Evolutionary conservation across 2,888 invertebrate genomes (phyloP), one percentile per base, ranked within the genome.

Genomic region (Morpho helenor): DNA sequence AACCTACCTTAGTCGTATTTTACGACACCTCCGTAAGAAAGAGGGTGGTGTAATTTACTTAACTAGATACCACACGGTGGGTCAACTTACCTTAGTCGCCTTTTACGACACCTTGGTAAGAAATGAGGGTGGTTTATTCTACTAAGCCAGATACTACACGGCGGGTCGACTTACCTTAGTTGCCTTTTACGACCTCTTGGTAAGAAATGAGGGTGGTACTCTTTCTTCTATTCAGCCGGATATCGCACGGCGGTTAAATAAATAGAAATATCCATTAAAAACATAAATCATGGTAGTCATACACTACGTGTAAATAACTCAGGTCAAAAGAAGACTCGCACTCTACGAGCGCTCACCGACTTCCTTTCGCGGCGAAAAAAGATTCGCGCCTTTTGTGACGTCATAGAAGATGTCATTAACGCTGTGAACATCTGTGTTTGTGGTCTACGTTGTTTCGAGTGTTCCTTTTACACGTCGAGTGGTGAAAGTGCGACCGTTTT

Each of bases 261-360:
- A 8, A 50, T 7, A 7, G 42, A 22, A 43, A 9, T 9, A 9
- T 52, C 45, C 7, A 7, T 46, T 40, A 22, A 10, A 46, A 9
- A 42, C n/a, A 41, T 47, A 47, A 55, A 40, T 50, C 9, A 43
- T 40, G 46, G 45, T n/a, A 4, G 5, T 6, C 40, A 6, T 16
- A 41, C 10, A 23, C 23, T 16, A 45, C 23, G 51, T 69, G 64
- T 61, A 68, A 68, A 68, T 66, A 68, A 66, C 61, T 57, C 63
- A 64, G 56, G 62, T 70, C 64, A 66, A 68, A 69, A 68, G 67
- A 60, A 64, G 61, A 64, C 64, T 63, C 59, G 53, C 52, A 60
- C 63, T 59, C 60, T 57, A 56, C 57, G 53, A 61, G 60, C 57
- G 59, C 61, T 57, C 57, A 40, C 61, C 41, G 56, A 60, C 56